Base-by-base conservation (phyloP, 2,113 vertebrate species). In the Crotalus viridis region DNA sequence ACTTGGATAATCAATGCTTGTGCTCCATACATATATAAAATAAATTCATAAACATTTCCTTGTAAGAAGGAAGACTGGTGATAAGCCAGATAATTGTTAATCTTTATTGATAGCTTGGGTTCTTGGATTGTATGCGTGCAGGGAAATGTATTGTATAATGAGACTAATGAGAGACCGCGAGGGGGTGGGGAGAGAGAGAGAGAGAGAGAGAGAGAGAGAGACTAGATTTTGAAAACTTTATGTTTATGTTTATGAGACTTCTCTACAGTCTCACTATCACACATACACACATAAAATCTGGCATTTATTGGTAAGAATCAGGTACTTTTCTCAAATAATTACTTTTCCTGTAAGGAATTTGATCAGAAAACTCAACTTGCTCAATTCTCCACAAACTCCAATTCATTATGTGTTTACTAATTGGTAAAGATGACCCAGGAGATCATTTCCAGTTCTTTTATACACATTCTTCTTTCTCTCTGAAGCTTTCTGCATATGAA, bases 11-110 rank as follows among this genome's bases (percentile, higher is more conserved):
- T 98, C 96, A 97, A 93, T 97, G 94, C 94, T 48, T n/a, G 94
- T 96, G 95, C 95, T 89, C 85, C 96, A 97, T 94, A 97, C 85
- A 96, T 96, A 98, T 97, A 95, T 91, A 94, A 92, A 92, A 74
- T 96, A 94, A 93, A 94, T 92, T 94, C 90, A 90, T 95, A 96
- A 97, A 96, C 96, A 97, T 95, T 96, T 95, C 95, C 94, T 96
- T 96, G 90, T 94, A 95, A 94, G 92, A 94, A 93, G 55, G 39
- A 93, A 94, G 85, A 51, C 19, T 93, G 93, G 90, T 46, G 61
- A 48, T 61, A 85, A 94, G 81, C 93, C 91, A 96, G 91, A 91
- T 89, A 92, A 94, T 92, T 74, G 93, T 85, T 96, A 91, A 87
- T 92, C 94, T 96, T 97, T 96, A 93, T 95, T 96, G 93, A 95